Evolutionary conservation across 2,113 vertebrate species (phyloP).

Genomic region (Rhodinocichla rosea): DNA sequence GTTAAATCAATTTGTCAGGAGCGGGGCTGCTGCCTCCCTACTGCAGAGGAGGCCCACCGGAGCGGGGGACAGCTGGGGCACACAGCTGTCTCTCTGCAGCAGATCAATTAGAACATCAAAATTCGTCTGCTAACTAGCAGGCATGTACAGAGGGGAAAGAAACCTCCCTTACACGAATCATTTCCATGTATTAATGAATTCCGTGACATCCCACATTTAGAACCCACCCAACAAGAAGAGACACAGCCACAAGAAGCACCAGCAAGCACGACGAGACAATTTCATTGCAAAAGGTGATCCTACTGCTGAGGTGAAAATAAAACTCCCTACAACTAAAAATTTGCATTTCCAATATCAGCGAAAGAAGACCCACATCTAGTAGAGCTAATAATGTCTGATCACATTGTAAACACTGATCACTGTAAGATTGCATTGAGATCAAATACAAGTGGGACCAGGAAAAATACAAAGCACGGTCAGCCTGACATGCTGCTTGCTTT

Average conservation of each 20-base stretch:
- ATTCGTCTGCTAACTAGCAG: conserved; percentile 72
- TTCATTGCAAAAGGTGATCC: neutral
- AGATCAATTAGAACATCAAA: conserved; percentile 69
- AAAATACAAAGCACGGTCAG: neutral
- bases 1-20: conserved; percentile 70
- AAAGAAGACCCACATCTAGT: neutral
- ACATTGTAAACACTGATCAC: neutral
- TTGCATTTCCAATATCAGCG: neutral
- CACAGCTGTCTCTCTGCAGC: conserved; percentile 66
- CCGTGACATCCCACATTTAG: neutral
- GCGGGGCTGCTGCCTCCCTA: neutral
- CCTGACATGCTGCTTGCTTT: neutral
- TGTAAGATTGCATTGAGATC: fast-evolving
- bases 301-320: neutral
- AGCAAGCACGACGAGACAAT: fast-evolving
- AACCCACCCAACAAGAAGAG: neutral
- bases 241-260: neutral
- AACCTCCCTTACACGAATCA: conserved; percentile 36
- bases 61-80: conserved; percentile 60
- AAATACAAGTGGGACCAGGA: neutral
- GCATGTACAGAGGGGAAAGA: conserved; percentile 19
- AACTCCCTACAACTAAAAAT: neutral
- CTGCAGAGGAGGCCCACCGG: conserved; percentile 11
- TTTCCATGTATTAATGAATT: conserved; percentile 36
- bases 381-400: neutral